Percentiles rank a stretch among this genome's conserved stretches.
Evolutionary conservation across 2,113 vertebrate species (phyloP).

Genomic region (Colossoma macropomum): DNA sequence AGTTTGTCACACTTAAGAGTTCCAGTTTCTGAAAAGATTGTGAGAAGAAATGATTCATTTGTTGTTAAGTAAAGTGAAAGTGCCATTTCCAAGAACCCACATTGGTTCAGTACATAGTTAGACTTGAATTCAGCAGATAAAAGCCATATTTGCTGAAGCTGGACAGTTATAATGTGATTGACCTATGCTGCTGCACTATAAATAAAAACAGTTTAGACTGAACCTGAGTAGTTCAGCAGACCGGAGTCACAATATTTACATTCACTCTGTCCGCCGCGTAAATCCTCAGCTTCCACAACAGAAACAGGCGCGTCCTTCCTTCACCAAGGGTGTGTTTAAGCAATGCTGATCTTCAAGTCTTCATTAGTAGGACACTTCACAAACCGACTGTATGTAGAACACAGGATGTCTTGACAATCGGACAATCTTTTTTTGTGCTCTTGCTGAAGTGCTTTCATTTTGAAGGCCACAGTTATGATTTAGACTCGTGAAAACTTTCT

Average conservation of each 20-base stretch:
- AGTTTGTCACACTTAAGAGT: background rate
- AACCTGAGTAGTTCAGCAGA: constrained; percentile 43
- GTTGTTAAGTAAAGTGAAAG: constrained; percentile 8
- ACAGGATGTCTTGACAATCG: background rate
- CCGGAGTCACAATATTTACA: constrained; percentile 45
- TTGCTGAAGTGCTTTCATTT: too few relatives aligned
- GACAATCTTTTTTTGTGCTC: too few relatives aligned
- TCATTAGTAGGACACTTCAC: background rate
- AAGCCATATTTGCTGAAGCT: constrained; percentile 64
- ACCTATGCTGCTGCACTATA: constrained; percentile 62
- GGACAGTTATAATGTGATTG: constrained; percentile 46
- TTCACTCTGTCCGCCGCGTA: constrained; percentile 29
- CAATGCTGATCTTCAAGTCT: background rate
- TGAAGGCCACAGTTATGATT: too few relatives aligned
- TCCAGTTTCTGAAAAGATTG: background rate
- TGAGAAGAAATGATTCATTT: background rate
- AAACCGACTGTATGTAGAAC: too few relatives aligned
- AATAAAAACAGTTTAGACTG: constrained; percentile 55
- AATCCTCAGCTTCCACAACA: constrained; percentile 41
- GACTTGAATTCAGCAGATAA: constrained; percentile 51
- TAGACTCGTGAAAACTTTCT: too few relatives aligned
- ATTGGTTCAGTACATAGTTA: background rate
- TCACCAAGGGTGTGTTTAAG: background rate
- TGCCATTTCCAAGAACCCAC: constrained; percentile 27
- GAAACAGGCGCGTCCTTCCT: background rate